Percentiles rank a stretch among this genome's conserved stretches.
phyloP scores from a whole-genome alignment of 2,113 vertebrate genomes.

The Leptobrachium leishanense region DNA sequence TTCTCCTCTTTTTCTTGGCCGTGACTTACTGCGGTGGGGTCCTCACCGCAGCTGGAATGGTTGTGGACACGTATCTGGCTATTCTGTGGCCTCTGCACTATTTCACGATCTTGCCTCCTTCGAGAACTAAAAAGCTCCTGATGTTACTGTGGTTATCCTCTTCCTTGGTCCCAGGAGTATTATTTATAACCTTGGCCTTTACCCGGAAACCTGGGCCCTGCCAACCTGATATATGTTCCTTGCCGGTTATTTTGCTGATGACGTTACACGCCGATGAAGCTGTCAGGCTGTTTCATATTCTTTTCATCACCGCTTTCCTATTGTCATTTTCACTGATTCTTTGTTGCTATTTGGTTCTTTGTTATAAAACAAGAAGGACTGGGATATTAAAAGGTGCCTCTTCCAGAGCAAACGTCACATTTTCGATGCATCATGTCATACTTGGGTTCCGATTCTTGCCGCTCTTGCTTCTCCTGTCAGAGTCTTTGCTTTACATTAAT shows the following conservation, averaged over 20 bases:
- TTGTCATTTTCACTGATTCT: slow-evolving; percentile 68
- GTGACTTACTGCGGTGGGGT: slow-evolving; percentile 67
- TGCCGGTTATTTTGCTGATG: slow-evolving; percentile 67
- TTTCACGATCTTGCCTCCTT: slow-evolving; percentile 60
- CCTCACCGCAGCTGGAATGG: slow-evolving; percentile 69
- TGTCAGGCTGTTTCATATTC: slow-evolving; percentile 67
- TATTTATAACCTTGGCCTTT: slow-evolving; percentile 62
- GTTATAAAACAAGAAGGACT: slow-evolving; percentile 65
- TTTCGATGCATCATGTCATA: slow-evolving; percentile 73
- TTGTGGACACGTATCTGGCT: slow-evolving; percentile 72
- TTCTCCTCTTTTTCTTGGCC: slow-evolving; percentile 65
- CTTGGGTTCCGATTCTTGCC: slow-evolving; percentile 74
- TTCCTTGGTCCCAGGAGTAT: slow-evolving; percentile 59
- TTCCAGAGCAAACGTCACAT: slow-evolving; percentile 73
- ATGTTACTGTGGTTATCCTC: slow-evolving; percentile 61
- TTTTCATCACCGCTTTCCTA: slow-evolving; percentile 59
- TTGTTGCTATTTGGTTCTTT: slow-evolving; percentile 68
- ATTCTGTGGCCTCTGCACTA: slow-evolving; percentile 71
- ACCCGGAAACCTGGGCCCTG: slow-evolving; percentile 58
- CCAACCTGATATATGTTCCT: slow-evolving; percentile 59
- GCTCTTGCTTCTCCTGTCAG: slow-evolving; percentile 64
- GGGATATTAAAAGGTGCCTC: slow-evolving; percentile 68
- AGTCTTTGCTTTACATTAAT: slow-evolving; percentile 61
- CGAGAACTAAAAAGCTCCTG: slow-evolving; percentile 62
- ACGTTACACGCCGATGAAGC: slow-evolving; percentile 62